Evolutionary conservation across 2,888 invertebrate species (phyloP).

Genomic region (Amiota mariae): DNA sequence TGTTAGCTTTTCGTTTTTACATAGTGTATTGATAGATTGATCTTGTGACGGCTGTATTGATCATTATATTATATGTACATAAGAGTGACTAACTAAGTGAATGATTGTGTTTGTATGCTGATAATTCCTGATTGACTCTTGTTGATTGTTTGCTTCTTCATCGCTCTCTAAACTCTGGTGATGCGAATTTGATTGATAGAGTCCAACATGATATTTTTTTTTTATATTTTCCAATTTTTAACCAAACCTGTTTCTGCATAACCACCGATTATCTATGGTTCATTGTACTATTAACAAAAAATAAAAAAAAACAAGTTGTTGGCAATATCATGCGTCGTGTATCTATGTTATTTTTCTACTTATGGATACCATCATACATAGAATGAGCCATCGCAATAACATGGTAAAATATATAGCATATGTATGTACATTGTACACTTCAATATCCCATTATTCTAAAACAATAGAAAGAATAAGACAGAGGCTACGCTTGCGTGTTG

Average conservation of each 20-base stretch:
- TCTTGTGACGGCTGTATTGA: no score
- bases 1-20: no score
- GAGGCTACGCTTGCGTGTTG: not conserved
- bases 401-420: not conserved
- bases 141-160: not conserved
- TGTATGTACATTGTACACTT: not conserved
- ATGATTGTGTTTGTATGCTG: not conserved
- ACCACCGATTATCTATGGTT: constrained; percentile 60
- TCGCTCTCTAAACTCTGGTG: constrained; percentile 27
- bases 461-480: no score
- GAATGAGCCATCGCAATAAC: not conserved
- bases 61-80: no score
- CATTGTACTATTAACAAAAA: constrained; percentile 59
- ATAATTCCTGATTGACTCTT: not conserved
- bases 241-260: constrained; percentile 54
- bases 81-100: no score
- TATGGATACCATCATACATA: not conserved
- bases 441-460: not conserved
- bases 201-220: constrained; percentile 9
- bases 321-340: not conserved
- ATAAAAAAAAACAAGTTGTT: not conserved
- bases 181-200: constrained; percentile 59
- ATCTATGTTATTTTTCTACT: not conserved
- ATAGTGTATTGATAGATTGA: no score
- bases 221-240: constrained; percentile 3